These are phyloP conservation scores for Pinctada fucata DNA, from an alignment of 2,888 invertebrate genomes.

Conservation along the genomic window DNA sequence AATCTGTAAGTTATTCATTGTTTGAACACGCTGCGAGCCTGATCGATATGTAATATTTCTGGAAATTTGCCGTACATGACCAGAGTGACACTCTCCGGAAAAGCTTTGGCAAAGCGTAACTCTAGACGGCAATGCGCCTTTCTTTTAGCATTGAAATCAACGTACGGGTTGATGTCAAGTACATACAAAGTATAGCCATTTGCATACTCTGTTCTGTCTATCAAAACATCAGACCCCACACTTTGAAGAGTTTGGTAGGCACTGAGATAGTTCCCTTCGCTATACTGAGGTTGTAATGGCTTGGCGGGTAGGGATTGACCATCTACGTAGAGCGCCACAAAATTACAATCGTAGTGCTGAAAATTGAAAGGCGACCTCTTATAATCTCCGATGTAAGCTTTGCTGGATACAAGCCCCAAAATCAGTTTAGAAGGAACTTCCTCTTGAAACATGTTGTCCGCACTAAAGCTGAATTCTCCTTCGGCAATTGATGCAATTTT, in stretches of 20 bases:
- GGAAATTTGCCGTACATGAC: constrained; percentile 40
- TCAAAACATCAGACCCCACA: no score
- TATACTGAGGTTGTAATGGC: constrained; percentile 43
- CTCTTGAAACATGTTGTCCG: constrained; percentile 18
- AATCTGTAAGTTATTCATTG: constrained; percentile 9
- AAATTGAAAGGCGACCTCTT: constrained; percentile 40
- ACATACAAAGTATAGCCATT: no score
- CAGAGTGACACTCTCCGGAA: constrained; percentile 37
- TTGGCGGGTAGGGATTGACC: constrained; percentile 33
- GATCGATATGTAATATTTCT: constrained; percentile 5
- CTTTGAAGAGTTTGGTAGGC: no score
- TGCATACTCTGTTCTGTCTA: no score
- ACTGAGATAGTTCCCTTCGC: no score
- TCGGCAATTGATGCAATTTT: constrained; percentile 38
- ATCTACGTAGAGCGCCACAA: no score
- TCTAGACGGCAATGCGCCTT: constrained; percentile 38
- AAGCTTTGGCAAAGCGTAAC: constrained; percentile 33
- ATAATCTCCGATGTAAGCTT: constrained; percentile 34
- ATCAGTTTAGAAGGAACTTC: constrained; percentile 19
- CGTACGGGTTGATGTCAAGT: not conserved
- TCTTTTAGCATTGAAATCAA: constrained; percentile 32
- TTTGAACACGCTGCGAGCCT: constrained; percentile 5
- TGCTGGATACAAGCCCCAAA: constrained; percentile 17
- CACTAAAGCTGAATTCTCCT: constrained; percentile 34
- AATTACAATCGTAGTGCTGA: constrained; percentile 33